Conservation (phyloP, 2,797 vertebrate species). For the Microctenopoma stevenorrisi region DNA sequence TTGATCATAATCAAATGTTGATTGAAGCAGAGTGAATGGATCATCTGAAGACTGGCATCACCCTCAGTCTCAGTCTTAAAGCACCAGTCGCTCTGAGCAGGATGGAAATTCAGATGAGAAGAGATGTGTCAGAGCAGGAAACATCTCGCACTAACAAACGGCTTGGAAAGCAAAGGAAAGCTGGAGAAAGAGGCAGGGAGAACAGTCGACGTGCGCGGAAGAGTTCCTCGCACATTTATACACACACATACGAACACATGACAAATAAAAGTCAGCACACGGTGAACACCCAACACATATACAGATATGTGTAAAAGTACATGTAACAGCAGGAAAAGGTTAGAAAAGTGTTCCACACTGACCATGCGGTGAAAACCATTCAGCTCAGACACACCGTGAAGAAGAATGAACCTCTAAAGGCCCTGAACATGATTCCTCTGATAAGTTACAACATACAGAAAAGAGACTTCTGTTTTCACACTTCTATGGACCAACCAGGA, state of each 20-base stretch:
- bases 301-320: conserved; percentile 29
- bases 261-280: conserved; percentile 1
- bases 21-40: conserved; percentile 59
- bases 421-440: background rate
- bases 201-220: conserved; percentile 37
- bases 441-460: background rate
- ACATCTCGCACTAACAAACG: conserved; percentile 80
- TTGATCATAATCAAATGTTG: conserved; percentile 34
- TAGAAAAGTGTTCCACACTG: conserved; percentile 50
- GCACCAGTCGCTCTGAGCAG: conserved; percentile 65
- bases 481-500: background rate
- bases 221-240: conserved; percentile 39
- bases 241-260: conserved; percentile 44
- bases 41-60: conserved; percentile 56
- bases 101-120: conserved; percentile 71
- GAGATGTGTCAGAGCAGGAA: conserved; percentile 70
- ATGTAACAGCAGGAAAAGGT: conserved; percentile 59
- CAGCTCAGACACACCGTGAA: conserved; percentile 34
- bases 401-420: conserved; percentile 1
- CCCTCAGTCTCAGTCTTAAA: conserved; percentile 59
- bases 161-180: conserved; percentile 87
- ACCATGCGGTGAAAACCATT: conserved; percentile 60
- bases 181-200: conserved; percentile 66
- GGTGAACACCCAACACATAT: conserved; percentile 31
- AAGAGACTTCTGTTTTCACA: background rate